These are phyloP conservation scores for Drosophila oshimai DNA, from an alignment of 1,140 invertebrate genomes.

Conservation along the genomic window DNA sequence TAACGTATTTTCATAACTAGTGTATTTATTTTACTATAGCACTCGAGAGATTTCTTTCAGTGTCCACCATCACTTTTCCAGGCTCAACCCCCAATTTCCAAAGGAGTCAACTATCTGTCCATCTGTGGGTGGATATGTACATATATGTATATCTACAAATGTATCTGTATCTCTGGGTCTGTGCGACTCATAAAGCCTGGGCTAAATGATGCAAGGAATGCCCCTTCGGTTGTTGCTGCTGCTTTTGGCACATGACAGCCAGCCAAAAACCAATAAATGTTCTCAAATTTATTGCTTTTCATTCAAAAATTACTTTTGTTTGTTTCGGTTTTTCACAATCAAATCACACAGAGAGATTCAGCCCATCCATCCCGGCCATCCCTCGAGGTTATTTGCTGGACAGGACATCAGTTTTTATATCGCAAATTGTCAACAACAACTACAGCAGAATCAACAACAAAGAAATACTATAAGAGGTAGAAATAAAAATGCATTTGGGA, in stretches of 20 bases:
- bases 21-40: neutral
- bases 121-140: slow-evolving; percentile 44
- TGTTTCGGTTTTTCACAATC: slow-evolving; percentile 64
- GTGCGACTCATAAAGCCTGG: slow-evolving; percentile 45
- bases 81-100: slow-evolving; percentile 14
- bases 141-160: neutral
- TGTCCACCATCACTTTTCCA: slow-evolving; percentile 7
- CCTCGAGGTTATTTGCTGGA: slow-evolving; percentile 37
- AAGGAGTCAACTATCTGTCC: slow-evolving; percentile 50
- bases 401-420: slow-evolving; percentile 51
- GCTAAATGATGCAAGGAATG: slow-evolving; percentile 66
- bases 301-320: slow-evolving; percentile 78
- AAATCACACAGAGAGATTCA: slow-evolving; percentile 33
- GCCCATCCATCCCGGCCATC: slow-evolving; percentile 21
- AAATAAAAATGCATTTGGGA: slow-evolving; percentile 14
- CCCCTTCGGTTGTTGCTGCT: slow-evolving; percentile 25
- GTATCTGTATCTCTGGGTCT: neutral
- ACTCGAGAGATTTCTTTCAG: neutral
- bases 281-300: slow-evolving; percentile 80
- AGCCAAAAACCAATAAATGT: slow-evolving; percentile 81
- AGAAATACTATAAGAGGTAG: slow-evolving; percentile 1
- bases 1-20: neutral
- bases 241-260: slow-evolving; percentile 46
- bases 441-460: slow-evolving; percentile 2
- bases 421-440: slow-evolving; percentile 32